These are phyloP conservation scores for Euwallacea similis DNA, from an alignment of 1,140 invertebrate genomes.

Conservation along the genomic window DNA sequence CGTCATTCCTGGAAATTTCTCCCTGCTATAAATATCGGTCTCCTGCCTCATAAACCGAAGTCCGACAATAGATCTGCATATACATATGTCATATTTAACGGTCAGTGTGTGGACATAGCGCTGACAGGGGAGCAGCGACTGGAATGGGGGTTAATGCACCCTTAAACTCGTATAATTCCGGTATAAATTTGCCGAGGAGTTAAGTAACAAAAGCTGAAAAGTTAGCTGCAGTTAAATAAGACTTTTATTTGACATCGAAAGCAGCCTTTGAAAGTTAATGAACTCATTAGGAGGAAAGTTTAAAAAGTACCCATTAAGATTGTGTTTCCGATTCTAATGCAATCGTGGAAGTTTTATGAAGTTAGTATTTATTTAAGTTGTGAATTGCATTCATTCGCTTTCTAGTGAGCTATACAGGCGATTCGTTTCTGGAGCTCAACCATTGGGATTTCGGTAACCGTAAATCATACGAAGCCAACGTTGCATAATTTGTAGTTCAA, in stretches of 20 bases:
- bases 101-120: background rate
- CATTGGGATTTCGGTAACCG: too few relatives aligned
- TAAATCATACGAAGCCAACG: too few relatives aligned
- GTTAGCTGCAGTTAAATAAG: constrained; percentile 2
- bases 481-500: too few relatives aligned
- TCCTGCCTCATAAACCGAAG: background rate
- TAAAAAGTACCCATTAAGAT: constrained; percentile 16
- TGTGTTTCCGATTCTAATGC: constrained; percentile 9
- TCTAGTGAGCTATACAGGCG: too few relatives aligned
- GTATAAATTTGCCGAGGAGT: background rate
- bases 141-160: background rate
- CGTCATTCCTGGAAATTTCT: background rate
- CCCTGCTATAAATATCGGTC: background rate
- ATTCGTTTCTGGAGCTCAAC: too few relatives aligned
- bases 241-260: constrained; percentile 13
- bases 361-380: background rate
- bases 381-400: background rate
- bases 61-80: constrained; percentile 1
- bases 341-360: constrained; percentile 7
- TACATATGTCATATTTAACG: constrained; percentile 1
- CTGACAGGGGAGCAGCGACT: background rate
- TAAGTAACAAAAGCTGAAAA: background rate
- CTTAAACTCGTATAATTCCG: background rate
- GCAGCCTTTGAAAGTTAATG: constrained; percentile 7
- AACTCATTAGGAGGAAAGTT: constrained; percentile 13